A percentile compares a stretch with the other conserved stretches of the same genome.
Conservation (phyloP, 2,888 invertebrate genomes). For the Caenorhabditis sp. region DNA sequence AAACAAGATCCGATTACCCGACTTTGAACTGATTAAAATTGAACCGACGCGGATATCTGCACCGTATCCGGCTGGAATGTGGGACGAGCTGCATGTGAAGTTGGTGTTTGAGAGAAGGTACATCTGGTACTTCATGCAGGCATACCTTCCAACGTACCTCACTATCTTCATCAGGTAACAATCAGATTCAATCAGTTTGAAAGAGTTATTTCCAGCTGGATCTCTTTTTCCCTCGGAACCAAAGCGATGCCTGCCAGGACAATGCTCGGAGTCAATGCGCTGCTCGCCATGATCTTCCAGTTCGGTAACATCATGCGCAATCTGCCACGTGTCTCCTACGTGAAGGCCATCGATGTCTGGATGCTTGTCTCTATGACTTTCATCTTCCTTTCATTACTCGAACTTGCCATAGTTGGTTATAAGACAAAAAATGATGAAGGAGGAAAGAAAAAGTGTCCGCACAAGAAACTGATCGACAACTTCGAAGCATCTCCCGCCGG, state of each 20-base stretch:
- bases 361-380: constrained; percentile 82
- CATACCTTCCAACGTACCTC: constrained; percentile 82
- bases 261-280: constrained; percentile 80
- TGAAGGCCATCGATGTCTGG: constrained; percentile 83
- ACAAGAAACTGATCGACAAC: constrained; percentile 73
- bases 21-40: constrained; percentile 78
- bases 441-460: constrained; percentile 72
- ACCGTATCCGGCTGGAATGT: constrained; percentile 82
- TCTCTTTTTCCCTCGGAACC: constrained; percentile 81
- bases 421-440: constrained; percentile 78
- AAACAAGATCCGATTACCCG: constrained; percentile 79
- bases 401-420: constrained; percentile 82
- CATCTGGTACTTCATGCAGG: constrained; percentile 83
- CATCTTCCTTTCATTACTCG: constrained; percentile 80
- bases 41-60: constrained; percentile 64
- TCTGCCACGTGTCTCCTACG: constrained; percentile 82
- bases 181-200: not conserved
- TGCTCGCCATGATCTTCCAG: constrained; percentile 81
- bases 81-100: constrained; percentile 82
- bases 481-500: constrained; percentile 73
- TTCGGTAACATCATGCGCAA: constrained; percentile 81
- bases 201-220: constrained; percentile 75
- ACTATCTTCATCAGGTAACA: constrained; percentile 81
- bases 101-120: constrained; percentile 79
- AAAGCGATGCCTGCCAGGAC: constrained; percentile 82